phyloP scores from a whole-genome alignment of 1,140 invertebrate species.

The Leptinotarsa lineolata region DNA sequence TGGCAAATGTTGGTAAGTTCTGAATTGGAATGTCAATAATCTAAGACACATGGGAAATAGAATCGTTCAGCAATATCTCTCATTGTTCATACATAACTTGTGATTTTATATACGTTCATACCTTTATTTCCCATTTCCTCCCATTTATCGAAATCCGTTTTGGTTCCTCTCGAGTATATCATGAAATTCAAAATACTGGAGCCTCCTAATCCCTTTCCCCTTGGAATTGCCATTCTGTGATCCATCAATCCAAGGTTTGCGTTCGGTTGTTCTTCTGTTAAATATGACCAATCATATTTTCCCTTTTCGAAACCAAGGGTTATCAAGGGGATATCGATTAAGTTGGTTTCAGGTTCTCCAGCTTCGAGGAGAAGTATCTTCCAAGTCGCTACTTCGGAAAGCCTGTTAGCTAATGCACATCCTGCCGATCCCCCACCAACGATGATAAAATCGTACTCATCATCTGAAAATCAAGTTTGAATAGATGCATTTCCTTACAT shows the following conservation, averaged over 20 bases:
- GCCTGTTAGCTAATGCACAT: conserved; percentile 64
- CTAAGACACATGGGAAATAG: no score
- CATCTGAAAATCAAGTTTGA: conserved; percentile 15
- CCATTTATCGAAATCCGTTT: conserved; percentile 71
- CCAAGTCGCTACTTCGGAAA: conserved; percentile 73
- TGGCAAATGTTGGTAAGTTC: no score
- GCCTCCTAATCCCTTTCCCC: conserved; percentile 62
- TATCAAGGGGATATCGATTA: conserved; percentile 71
- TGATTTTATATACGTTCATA: no score
- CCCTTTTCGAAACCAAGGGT: conserved; percentile 57
- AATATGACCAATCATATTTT: conserved; percentile 77
- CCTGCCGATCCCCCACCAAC: conserved; percentile 60
- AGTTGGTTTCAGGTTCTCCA: conserved; percentile 67
- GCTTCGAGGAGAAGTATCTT: conserved; percentile 75
- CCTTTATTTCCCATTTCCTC: conserved; percentile 64
- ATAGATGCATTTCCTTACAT: no score
- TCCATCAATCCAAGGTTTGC: conserved; percentile 60
- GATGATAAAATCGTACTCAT: conserved; percentile 52
- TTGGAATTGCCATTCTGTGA: conserved; percentile 46
- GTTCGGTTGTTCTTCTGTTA: conserved; percentile 70
- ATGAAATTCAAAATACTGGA: conserved; percentile 69
- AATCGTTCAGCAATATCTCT: no score
- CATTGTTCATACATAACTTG: no score
- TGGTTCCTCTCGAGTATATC: conserved; percentile 70
- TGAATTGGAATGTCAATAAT: no score